phyloP scores from a whole-genome alignment of 2,888 invertebrate species.

The Yponomeuta plumbellus region DNA sequence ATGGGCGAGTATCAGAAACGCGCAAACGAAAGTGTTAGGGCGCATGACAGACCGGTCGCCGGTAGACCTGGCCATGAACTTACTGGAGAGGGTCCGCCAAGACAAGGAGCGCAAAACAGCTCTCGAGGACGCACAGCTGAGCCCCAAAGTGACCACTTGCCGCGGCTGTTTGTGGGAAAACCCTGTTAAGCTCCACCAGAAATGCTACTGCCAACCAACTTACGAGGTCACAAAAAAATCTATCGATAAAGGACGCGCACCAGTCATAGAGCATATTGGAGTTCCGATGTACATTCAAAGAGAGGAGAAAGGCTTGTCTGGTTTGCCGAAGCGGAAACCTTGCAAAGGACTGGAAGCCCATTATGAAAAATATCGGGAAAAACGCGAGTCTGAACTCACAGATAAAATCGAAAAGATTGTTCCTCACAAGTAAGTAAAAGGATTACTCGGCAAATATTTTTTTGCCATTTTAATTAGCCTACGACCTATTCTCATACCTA shows the following conservation, averaged over 20 bases:
- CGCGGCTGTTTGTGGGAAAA: slow-evolving; percentile 51
- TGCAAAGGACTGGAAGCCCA: slow-evolving; percentile 39
- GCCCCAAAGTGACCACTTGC: slow-evolving; percentile 38
- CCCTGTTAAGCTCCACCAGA: slow-evolving; percentile 46
- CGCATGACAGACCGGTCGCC: slow-evolving; percentile 38
- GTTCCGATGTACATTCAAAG: slow-evolving; percentile 49
- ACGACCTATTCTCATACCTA: too few species aligned
- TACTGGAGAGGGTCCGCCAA: slow-evolving; percentile 43
- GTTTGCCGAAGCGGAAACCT: slow-evolving; percentile 34
- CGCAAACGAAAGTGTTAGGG: slow-evolving; percentile 44
- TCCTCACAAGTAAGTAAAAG: slow-evolving; percentile 31
- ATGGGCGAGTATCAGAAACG: slow-evolving; percentile 57
- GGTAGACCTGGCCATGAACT: slow-evolving; percentile 57
- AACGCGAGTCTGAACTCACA: slow-evolving; percentile 42
- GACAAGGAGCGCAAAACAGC: slow-evolving; percentile 52
- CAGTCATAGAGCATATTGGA: slow-evolving; percentile 50
- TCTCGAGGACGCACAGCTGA: slow-evolving; percentile 50
- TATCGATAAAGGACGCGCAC: slow-evolving; percentile 48
- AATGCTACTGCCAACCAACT: slow-evolving; percentile 45
- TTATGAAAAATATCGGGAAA: slow-evolving; percentile 42
- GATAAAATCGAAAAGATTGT: slow-evolving; percentile 48
- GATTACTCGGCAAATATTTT: too few species aligned
- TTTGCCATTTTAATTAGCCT: too few species aligned
- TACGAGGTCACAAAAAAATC: slow-evolving; percentile 53
- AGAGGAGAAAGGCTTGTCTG: slow-evolving; percentile 49